These are phyloP conservation scores for Pseudonaja textilis DNA, from an alignment of 2,113 vertebrate genomes.

Conservation along the genomic window DNA sequence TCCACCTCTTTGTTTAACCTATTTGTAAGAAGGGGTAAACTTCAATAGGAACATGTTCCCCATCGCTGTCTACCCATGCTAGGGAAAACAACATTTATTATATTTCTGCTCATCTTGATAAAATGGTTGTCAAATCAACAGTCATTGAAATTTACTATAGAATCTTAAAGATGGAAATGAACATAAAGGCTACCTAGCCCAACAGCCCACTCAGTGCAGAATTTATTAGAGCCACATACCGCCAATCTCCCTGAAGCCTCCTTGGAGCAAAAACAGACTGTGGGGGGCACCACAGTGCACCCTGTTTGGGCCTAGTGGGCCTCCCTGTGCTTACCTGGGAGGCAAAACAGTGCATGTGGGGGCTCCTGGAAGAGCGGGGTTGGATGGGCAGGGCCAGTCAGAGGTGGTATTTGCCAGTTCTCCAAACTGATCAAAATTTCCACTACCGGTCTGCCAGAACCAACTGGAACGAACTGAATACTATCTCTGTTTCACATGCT, in stretches of 20 bases:
- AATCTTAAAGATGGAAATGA: not conserved
- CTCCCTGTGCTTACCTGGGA: too few relatives aligned
- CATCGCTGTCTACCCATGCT: not conserved
- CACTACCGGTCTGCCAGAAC: too few relatives aligned
- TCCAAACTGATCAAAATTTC: too few relatives aligned
- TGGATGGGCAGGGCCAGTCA: too few relatives aligned
- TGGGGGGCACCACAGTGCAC: too few relatives aligned
- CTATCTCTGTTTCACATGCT: not conserved
- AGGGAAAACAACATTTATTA: not conserved
- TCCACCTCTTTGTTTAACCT: not conserved
- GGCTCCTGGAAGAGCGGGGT: too few relatives aligned
- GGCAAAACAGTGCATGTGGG: too few relatives aligned
- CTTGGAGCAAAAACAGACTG: too few relatives aligned
- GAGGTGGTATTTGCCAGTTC: too few relatives aligned
- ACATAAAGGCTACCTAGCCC: not conserved
- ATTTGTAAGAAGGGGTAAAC: not conserved
- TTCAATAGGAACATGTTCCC: not conserved
- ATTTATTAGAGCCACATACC: not conserved
- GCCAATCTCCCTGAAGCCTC: too few relatives aligned
- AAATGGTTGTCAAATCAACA: not conserved
- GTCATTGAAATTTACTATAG: not conserved
- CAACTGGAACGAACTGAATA: too few relatives aligned
- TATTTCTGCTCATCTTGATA: not conserved
- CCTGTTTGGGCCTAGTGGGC: too few relatives aligned
- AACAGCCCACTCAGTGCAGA: not conserved